phyloP scores from a whole-genome alignment of 2,888 invertebrate species.

The Drosophila nigritarsus region DNA sequence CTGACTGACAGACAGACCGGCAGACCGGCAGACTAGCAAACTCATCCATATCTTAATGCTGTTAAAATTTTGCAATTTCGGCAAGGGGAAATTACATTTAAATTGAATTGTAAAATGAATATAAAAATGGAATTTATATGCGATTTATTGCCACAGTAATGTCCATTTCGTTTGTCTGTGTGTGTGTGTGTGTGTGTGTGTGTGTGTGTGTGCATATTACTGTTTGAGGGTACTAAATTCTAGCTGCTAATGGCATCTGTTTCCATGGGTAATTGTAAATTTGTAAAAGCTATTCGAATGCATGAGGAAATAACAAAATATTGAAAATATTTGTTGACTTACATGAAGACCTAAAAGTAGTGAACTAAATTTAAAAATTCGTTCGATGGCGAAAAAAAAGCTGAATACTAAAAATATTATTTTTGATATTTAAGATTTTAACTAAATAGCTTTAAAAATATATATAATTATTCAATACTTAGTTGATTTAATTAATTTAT shows the following conservation, averaged over 20 bases:
- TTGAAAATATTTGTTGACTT: background rate
- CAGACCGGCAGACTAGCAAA: constrained; percentile 6
- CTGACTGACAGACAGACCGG: constrained; percentile 1
- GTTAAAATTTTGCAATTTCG: constrained; percentile 61
- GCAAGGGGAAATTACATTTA: constrained; percentile 71
- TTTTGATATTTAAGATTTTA: background rate
- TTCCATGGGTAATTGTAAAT: constrained; percentile 15
- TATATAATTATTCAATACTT: background rate
- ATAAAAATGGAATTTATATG: constrained; percentile 41
- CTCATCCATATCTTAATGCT: constrained; percentile 18
- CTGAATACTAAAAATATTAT: background rate
- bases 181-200: too few species aligned
- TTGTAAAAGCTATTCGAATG: background rate
- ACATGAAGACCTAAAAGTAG: background rate
- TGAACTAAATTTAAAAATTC: background rate
- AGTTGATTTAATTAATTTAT: background rate
- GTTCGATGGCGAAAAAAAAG: background rate
- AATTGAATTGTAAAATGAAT: constrained; percentile 76
- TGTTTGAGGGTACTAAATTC: background rate
- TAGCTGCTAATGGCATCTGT: constrained; percentile 23
- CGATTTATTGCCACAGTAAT: constrained; percentile 25
- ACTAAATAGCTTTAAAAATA: background rate
- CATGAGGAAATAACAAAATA: background rate
- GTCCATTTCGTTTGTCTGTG: background rate
- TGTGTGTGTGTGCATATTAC: constrained; percentile 4